Evolutionary conservation across 2,888 invertebrate species (phyloP).

Genomic region (Arrhopalites spinosus): DNA sequence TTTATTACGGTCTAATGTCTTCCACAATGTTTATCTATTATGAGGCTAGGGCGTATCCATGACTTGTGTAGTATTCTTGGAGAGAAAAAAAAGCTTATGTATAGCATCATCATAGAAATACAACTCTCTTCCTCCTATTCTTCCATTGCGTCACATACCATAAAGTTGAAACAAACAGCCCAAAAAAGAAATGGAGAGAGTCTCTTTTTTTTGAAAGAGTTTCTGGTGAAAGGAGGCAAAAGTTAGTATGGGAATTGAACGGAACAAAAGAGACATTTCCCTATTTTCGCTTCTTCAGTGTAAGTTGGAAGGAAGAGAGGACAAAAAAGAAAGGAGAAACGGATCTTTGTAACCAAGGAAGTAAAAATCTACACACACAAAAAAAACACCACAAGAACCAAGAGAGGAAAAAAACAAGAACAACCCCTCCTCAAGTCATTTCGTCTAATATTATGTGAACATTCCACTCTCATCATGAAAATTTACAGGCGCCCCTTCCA

Average conservation of each 20-base stretch:
- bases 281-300: constrained; percentile 26
- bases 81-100: neutral
- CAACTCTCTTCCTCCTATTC: neutral
- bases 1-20: constrained; percentile 45
- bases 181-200: neutral
- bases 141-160: too few species aligned
- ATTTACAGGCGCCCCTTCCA: neutral
- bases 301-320: too few species aligned
- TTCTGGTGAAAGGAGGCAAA: constrained; percentile 17
- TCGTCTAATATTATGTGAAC: constrained; percentile 16
- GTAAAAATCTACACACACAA: neutral
- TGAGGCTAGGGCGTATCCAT: constrained; percentile 43
- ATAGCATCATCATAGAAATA: neutral
- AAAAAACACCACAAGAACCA: neutral
- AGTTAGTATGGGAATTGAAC: constrained; percentile 38
- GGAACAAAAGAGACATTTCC: constrained; percentile 44
- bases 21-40: constrained; percentile 47
- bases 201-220: neutral
- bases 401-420: neutral
- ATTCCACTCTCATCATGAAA: constrained; percentile 23
- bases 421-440: constrained; percentile 10
- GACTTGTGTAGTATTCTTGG: constrained; percentile 25
- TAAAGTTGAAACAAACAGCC: too few species aligned
- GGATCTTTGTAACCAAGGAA: neutral
- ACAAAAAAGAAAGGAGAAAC: too few species aligned